Evolutionary conservation across 2,888 invertebrate genomes (phyloP), one percentile per base, ranked within the genome.

Genomic region (Agriopis aurantiaria): DNA sequence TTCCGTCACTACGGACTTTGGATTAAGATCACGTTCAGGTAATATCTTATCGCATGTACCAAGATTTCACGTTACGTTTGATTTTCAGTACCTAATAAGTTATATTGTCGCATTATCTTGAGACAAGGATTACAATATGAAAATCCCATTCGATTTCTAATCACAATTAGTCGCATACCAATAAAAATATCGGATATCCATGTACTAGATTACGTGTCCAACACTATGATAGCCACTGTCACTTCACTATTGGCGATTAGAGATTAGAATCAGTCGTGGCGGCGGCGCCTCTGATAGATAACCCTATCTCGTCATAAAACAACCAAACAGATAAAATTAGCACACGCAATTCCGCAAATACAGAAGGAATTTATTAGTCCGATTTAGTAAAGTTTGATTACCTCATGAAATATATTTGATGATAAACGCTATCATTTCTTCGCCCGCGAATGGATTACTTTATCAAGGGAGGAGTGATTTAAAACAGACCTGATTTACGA

Each of bases 241-340:
- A 58, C 12, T 46, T 9, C 53, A 46, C 46, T 56, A 10, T 14
- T 51, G 33, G 33, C 3, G 5, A 33, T 33, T 33, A 33, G 33
- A 33, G 33, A 57, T 58, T 46, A 23, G 40, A 8, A 51, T 58
- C 46, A n/a, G 12, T 0, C 23, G 56, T 40, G 55, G 8, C 8
- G 59, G 49, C 70, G 73, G 67, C 70, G 68, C 62, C 66, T 72
- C 9, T 72, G 45, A 65, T 53, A 45, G 74, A 74, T 68, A 69
- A 57, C 43, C 10, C 6, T 64, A 68, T 63, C 60, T 56, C 23
- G 0, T 56, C 33, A 64, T 64, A 62, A 68, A 71, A 66, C 65
- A 65, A 45, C 65, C 57, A n/a, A 45, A 45, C 43, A 40, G 60
- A 64, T 69, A 62, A 73, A 64, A 68, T 68, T 56, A 63, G 43